Percentiles rank a stretch among this genome's conserved stretches.
Conservation (phyloP, 1,140 invertebrate genomes). For the Sarcophaga bullata region DNA sequence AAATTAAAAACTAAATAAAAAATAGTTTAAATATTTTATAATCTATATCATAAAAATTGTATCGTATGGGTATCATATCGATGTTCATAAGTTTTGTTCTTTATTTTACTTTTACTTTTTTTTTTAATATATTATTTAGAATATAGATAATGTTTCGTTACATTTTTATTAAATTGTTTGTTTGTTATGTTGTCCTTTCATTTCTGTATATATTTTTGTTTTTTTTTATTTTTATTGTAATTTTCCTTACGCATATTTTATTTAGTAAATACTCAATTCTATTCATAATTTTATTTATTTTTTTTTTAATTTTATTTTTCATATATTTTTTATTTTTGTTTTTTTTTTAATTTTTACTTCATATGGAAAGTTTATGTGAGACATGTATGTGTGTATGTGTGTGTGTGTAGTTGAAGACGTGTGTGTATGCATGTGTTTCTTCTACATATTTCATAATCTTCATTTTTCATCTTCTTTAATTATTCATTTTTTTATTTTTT, state of each 20-base stretch:
- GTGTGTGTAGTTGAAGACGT: neutral
- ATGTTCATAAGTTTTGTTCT: slow-evolving; percentile 38
- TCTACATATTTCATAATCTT: slow-evolving; percentile 23
- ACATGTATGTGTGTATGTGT: neutral
- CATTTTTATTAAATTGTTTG: slow-evolving; percentile 36
- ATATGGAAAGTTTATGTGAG: slow-evolving; percentile 23
- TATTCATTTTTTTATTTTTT: neutral
- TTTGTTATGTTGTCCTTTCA: neutral
- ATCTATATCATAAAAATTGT: slow-evolving; percentile 35
- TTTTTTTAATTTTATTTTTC: slow-evolving; percentile 1
- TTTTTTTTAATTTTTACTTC: neutral
- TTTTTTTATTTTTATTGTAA: slow-evolving; percentile 43
- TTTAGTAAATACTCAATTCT: slow-evolving; percentile 55
- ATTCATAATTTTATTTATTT: slow-evolving; percentile 12
- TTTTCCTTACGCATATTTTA: slow-evolving; percentile 46
- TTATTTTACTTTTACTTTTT: neutral
- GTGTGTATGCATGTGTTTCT: slow-evolving; percentile 6
- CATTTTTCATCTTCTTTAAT: neutral
- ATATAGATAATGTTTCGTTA: slow-evolving; percentile 40
- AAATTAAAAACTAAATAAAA: neutral
- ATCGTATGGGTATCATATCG: slow-evolving; percentile 40
- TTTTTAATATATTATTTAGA: slow-evolving; percentile 16
- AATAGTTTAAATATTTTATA: neutral
- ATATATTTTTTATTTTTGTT: neutral
- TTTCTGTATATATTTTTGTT: slow-evolving; percentile 22